Evolutionary conservation across 92 coral and sea anemone genomes (phyloP).

Genomic region (Paramuricea clavata): DNA sequence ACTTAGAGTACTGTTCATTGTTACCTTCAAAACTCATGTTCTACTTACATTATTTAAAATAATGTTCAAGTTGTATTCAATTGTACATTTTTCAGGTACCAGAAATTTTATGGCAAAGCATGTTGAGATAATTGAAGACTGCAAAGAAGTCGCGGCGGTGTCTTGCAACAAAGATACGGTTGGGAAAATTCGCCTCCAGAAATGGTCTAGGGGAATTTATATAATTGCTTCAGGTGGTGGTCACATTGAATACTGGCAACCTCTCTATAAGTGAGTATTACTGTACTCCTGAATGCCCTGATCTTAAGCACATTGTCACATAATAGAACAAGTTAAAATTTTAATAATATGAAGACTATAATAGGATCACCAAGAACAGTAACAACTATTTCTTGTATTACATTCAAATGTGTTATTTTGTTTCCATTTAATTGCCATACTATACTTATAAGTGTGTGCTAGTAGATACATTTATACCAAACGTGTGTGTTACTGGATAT

Average conservation of each 20-base stretch:
- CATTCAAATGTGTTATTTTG: background rate
- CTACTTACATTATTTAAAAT: background rate
- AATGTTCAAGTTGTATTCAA: conserved; percentile 8
- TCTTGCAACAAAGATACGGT: conserved; percentile 67
- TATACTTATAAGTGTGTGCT: conserved; percentile 4
- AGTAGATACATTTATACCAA: background rate
- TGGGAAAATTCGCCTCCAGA: conserved; percentile 57
- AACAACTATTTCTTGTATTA: conserved; percentile 6
- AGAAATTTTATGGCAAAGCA: conserved; percentile 41
- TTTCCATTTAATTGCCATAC: background rate
- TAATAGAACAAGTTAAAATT: too few species aligned
- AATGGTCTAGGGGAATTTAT: conserved; percentile 69
- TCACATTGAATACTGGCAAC: conserved; percentile 74
- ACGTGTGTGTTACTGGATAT: background rate
- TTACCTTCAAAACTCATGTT: background rate
- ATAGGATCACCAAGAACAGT: background rate
- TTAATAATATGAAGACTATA: background rate
- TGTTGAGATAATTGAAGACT: conserved; percentile 40
- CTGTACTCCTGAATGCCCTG: background rate
- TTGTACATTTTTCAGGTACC: conserved; percentile 39
- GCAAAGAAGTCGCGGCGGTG: conserved; percentile 5
- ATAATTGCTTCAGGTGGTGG: conserved; percentile 69
- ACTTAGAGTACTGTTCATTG: background rate
- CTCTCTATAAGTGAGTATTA: conserved; percentile 52
- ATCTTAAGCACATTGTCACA: background rate